Base-by-base conservation (phyloP, 2,113 vertebrate species). In the Mirza zaza region DNA sequence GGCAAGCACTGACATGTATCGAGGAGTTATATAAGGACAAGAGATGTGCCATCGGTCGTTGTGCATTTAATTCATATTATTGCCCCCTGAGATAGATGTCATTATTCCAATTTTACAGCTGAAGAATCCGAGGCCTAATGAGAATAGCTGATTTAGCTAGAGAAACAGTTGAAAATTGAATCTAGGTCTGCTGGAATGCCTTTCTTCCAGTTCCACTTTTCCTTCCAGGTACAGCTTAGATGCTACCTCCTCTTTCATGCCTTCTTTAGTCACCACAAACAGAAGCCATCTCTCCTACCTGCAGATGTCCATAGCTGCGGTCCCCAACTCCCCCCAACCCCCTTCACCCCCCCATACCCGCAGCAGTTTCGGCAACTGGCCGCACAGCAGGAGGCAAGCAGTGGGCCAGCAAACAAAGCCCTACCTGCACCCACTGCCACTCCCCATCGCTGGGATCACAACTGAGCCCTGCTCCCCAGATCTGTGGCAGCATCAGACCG, bases 151-250 rank as follows among this genome's bases (percentile, higher is more conserved):
- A 82, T 34, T 15, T 1, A 65, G 18, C 50, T 81, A 42, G 36
- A 84, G 32, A 84, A 84, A 50, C 3, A 29, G 70, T 6, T 57
- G 71, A 82, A 61, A 88, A 68, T 0, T 50, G 65, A 68, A 52
- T 21, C 18, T n/a, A 91, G 55, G 17, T 52, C 21, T 73, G 45
- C 57, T 36, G 55, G 34, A 91, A 87, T 65, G 12, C 27, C 32
- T 83, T 92, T 70, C 70, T 71, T 76, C 29, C 7, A 65, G 29
- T 9, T 92, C 52, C 9, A 36, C 18, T 25, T 57, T 79, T 87
- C 42, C 15, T 96, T 83, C 29, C 8, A 73, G 32, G n/a, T 67
- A 45, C 20, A 81, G 29, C 61, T 91, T 65, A 94, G 92, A 95
- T 27, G 36, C 12, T 15, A 36, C 34, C 34, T 70, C 17, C 25